Conservation (phyloP, 2,113 vertebrate genomes). For the Paralichthys olivaceus region DNA sequence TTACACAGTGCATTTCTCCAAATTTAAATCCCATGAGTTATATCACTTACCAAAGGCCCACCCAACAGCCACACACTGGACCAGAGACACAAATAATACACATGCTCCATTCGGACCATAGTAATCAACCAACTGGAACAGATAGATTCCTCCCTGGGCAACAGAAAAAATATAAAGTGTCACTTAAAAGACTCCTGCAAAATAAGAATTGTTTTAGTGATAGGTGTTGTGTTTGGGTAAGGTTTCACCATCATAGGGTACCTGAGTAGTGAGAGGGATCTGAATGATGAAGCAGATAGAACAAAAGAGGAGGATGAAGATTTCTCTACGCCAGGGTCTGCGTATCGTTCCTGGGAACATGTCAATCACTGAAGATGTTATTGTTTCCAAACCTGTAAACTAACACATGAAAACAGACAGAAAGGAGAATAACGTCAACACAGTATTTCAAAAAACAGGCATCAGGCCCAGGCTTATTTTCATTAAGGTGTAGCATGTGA, state of each 20-base stretch:
- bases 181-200: no score
- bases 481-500: no score
- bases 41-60: conserved; percentile 67
- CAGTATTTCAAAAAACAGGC: no score
- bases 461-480: no score
- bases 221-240: no score
- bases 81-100: conserved; percentile 52
- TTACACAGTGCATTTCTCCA: no score
- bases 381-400: conserved; percentile 51
- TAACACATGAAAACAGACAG: conserved; percentile 1
- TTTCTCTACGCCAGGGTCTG: conserved; percentile 47
- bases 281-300: conserved; percentile 40
- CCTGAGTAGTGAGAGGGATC: conserved; percentile 50
- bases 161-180: conserved; percentile 1
- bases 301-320: conserved; percentile 6
- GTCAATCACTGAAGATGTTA: conserved; percentile 47
- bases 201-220: not conserved
- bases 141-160: conserved; percentile 55
- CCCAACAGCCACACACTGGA: conserved; percentile 59
- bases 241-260: not conserved
- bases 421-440: not conserved
- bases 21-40: no score
- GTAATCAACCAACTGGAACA: conserved; percentile 61
- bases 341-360: conserved; percentile 48
- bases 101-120: conserved; percentile 62